Base-by-base conservation (phyloP, 2,797 vertebrate species). In the Holocentrus rufus region DNA sequence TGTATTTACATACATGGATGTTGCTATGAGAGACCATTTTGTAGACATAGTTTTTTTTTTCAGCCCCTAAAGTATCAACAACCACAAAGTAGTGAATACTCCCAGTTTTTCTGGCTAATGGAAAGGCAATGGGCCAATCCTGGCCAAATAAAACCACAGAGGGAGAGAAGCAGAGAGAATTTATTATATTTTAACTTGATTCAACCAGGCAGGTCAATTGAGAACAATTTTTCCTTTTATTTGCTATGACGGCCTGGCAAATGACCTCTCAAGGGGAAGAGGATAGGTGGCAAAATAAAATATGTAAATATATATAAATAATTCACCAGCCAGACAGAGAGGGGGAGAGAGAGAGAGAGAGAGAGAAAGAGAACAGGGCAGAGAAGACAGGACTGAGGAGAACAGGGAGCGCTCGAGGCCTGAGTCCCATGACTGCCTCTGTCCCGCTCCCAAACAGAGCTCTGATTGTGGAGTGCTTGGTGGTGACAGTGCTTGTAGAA, bases 381-480 rank as follows among this genome's bases (percentile, higher is more conserved):
- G 67, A 49, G 74, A 81, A 60, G 49, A 36, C 70, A 56, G 46
- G 20, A 42, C 14, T 42, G 5, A n/a, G n/a, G 10, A 25, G 4
- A 87, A 83, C 55, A 81, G 74, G 75, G 57, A 69, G 72, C 59
- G 73, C 61, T 80, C 66, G 34, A 76, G 72, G 59, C 65, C 70
- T n/a, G 34, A 71, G 82, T 90, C 90, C 60, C 86, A 86, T 91
- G 90, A 90, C 81, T 72, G 82, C 74, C 52, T 86, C 69, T 62
- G 81, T 84, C 58, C 63, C 62, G 61, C 53, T 63, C 59, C 66
- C 64, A 84, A 85, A 91, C 91, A 91, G 88, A 89, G 84, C 64
- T 49, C 80, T 77, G 83, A 90, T 84, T 92, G 89, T 88, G 69
- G 65, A 67, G 74, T 64, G 87, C 82, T 78, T 86, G 91, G 89